Evolutionary conservation across 2,888 invertebrate species (phyloP), one percentile per base, ranked within the genome.

Genomic region (Temnothorax ravouxi): DNA sequence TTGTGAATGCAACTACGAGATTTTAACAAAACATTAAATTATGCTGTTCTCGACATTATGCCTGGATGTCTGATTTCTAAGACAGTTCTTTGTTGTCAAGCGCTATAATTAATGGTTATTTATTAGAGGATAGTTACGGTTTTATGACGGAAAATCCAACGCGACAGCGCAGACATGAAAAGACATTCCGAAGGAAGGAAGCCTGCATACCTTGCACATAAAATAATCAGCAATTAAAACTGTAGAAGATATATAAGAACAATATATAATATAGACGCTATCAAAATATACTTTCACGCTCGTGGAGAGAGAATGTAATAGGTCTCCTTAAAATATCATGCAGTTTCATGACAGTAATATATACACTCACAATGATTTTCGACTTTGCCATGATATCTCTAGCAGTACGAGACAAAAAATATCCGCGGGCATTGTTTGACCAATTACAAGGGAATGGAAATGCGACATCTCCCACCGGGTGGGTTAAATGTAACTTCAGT

Each of bases 391-490:
- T 15, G 59, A 79, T 81, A 79, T 50, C 47, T 54, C 72, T 47
- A 50, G 59, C 54, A 71, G 29, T 34, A 54, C 44, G 15, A 38
- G 34, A 89, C 88, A 86, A 85, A 86, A 89, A 80, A 72, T 52
- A 76, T 86, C 56, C 54, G 62, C 52, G 21, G 54, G 84, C 56
- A 76, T 79, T 86, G 85, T 89, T 89, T 88, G 88, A 89, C 80
- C 88, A 88, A 88, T 89, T 85, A 89, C 62, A 83, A 54, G 34
- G 83, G 56, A 87, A 90, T 83, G 38, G 86, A 83, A 88, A 86
- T 83, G 84, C 74, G 77, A 88, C 84, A 81, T 56, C 25, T 85
- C 79, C 86, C 61, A 29, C 81, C 67, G 75, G 83, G 29, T 29
- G 3, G 29, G 34, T 4, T 89, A 89, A 89, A 67, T 87, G 86